These are phyloP conservation scores for Pterostichus niger DNA, from an alignment of 2,888 invertebrate genomes.

Conservation along the genomic window DNA sequence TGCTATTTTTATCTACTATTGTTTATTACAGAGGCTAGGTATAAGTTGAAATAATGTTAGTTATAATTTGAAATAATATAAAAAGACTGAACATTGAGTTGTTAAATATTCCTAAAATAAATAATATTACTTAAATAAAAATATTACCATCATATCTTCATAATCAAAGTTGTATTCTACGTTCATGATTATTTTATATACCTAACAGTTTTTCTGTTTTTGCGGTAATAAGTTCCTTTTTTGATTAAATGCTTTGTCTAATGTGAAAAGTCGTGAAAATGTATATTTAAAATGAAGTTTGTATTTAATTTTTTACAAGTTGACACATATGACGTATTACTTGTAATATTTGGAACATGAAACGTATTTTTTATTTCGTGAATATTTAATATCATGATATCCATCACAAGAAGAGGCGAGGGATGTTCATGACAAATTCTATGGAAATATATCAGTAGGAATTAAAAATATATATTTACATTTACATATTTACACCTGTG, in stretches of 20 bases:
- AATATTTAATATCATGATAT: conserved; percentile 41
- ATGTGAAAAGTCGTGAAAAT: neutral
- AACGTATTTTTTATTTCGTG: conserved; percentile 35
- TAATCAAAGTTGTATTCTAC: too few species aligned
- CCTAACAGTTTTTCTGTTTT: too few species aligned
- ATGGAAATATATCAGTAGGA: conserved; percentile 28
- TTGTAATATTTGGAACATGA: conserved; percentile 42
- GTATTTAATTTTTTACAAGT: conserved; percentile 27
- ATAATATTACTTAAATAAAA: too few species aligned
- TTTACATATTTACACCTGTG: conserved; percentile 19
- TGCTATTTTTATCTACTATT: too few species aligned
- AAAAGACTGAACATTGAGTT: too few species aligned
- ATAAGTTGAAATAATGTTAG: too few species aligned
- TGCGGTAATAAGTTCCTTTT: too few species aligned
- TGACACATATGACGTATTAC: conserved; percentile 44
- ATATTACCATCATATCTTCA: too few species aligned
- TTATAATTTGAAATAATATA: too few species aligned
- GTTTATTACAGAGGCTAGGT: too few species aligned
- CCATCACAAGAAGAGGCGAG: conserved; percentile 39
- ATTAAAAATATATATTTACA: conserved; percentile 31
- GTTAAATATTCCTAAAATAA: too few species aligned
- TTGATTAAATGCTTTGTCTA: neutral
- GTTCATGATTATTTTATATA: too few species aligned
- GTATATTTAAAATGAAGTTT: neutral
- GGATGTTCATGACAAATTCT: conserved; percentile 31